Base-by-base conservation (phyloP, 1,140 invertebrate species). In the Pseudomyrmex cubaensis region DNA sequence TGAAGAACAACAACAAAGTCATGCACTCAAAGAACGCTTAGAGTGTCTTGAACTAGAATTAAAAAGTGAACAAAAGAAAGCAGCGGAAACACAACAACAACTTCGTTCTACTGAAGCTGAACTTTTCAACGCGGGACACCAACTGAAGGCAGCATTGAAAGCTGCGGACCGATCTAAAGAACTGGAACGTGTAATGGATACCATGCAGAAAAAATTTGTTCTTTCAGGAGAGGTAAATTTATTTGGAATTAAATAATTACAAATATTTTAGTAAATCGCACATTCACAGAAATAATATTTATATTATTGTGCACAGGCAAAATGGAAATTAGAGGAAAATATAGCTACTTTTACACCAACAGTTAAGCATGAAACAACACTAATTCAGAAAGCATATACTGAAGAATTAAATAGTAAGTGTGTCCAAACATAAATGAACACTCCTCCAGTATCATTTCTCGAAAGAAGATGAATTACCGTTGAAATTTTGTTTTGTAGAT, bases 61-160 rank as follows among this genome's bases (percentile, higher is more conserved):
- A 82, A 93, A 93, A 74, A 93, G 92, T 57, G 95, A 95, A 80
- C 94, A 94, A 64, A 94, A 94, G 77, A 95, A 95, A 44, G 90
- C 94, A 8, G 86, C 90, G 57, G 94, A 95, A 20, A 91, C 90
- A 61, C 94, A 95, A 86, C 93, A 93, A 66, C 93, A 95, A 82
- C 93, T 93, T 75, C 91, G 90, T 74, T 93, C 93, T 12, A 93
- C 94, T 0, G 92, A 94, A 63, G 95, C 95, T 15, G 94, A 93
- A 17, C 89, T 95, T 2, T 95, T 95, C 84, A 95, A 95, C 63
- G 94, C 95, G 1, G 93, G 94, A 64, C 95, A 95, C 77, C 95
- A 95, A 88, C 89, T 95, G 54, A 95, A 95, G 83, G 92, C 93
- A 59, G 94, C 95, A 9, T 92, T 95, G 15, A 94, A 94, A 82